These are phyloP conservation scores for Meliscaeva auricollis DNA, from an alignment of 2,888 invertebrate species.

Conservation along the genomic window DNA sequence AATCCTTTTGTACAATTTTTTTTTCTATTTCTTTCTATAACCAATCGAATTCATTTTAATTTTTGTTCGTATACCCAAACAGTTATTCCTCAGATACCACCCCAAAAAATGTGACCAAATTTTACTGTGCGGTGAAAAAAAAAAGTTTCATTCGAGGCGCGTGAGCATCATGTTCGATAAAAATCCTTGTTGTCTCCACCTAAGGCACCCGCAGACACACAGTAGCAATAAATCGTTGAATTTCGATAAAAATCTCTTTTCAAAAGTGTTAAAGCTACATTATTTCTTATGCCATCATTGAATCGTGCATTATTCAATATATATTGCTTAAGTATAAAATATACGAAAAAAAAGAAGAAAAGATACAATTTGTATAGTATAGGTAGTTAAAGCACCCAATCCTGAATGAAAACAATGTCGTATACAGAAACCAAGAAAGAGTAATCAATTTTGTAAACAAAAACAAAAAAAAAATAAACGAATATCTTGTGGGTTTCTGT, in stretches of 20 bases:
- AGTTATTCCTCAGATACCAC: background rate
- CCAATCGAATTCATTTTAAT: background rate
- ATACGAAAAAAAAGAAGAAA: slow-evolving; percentile 1
- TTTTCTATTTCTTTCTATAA: no score
- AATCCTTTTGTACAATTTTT: no score
- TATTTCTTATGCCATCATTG: slow-evolving; percentile 30
- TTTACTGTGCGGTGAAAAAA: background rate
- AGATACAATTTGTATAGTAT: slow-evolving; percentile 1
- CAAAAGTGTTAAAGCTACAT: slow-evolving; percentile 46
- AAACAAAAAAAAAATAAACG: background rate
- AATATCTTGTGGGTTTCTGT: slow-evolving; percentile 12
- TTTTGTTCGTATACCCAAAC: background rate
- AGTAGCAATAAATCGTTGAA: slow-evolving; percentile 52
- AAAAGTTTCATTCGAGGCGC: slow-evolving; percentile 7
- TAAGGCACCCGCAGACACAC: background rate
- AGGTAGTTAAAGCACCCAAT: background rate
- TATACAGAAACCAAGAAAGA: slow-evolving; percentile 11
- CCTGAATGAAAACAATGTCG: slow-evolving; percentile 8
- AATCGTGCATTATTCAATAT: slow-evolving; percentile 63
- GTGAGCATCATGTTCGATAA: slow-evolving; percentile 25
- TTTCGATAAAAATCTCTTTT: slow-evolving; percentile 52
- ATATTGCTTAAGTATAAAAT: slow-evolving; percentile 42
- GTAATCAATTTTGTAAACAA: slow-evolving; percentile 44
- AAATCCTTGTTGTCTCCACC: slow-evolving; percentile 15
- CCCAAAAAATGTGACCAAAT: slow-evolving; percentile 28